Percentiles rank a stretch among this genome's conserved stretches.
Evolutionary conservation across 2,113 vertebrate species (phyloP).

Genomic region (Scophthalmus maximus): DNA sequence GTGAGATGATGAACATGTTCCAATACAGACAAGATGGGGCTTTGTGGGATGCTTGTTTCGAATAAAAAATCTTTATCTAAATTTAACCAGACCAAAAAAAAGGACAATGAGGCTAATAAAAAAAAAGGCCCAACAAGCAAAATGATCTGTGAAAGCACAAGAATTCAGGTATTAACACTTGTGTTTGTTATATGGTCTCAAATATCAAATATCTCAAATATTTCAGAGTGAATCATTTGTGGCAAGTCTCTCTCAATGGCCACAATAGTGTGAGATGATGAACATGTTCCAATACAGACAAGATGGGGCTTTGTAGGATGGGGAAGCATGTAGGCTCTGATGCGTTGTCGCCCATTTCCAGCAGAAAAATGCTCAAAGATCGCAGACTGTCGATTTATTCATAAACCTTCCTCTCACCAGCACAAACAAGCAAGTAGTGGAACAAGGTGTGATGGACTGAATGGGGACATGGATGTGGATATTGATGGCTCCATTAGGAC

Average conservation of each 20-base stretch:
- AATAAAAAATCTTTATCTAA: not conserved
- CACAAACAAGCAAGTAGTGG: not conserved
- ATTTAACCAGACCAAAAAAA: not conserved
- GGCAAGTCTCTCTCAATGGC: not conserved
- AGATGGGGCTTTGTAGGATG: conserved; percentile 6
- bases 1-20: conserved; percentile 28
- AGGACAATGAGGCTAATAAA: not conserved
- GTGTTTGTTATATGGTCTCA: not conserved
- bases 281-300: conserved; percentile 33
- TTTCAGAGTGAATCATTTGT: not conserved
- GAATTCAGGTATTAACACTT: not conserved
- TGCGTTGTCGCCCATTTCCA: conserved; percentile 50
- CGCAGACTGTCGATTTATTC: conserved; percentile 61
- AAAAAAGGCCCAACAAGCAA: no score
- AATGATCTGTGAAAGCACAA: no score
- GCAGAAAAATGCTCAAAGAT: conserved; percentile 45
- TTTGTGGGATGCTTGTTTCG: not conserved
- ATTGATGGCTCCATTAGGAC: conserved; percentile 89
- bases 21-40: conserved; percentile 27
- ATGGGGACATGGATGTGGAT: conserved; percentile 79
- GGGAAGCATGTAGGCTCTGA: conserved; percentile 46
- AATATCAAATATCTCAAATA: no score
- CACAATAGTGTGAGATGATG: conserved; percentile 7
- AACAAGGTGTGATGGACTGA: conserved; percentile 68
- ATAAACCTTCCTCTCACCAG: conserved; percentile 21